A percentile compares a stretch with the other conserved stretches of the same genome.
Evolutionary conservation across 2,797 vertebrate species (phyloP).

Genomic region (Pyrocephalus nanus): DNA sequence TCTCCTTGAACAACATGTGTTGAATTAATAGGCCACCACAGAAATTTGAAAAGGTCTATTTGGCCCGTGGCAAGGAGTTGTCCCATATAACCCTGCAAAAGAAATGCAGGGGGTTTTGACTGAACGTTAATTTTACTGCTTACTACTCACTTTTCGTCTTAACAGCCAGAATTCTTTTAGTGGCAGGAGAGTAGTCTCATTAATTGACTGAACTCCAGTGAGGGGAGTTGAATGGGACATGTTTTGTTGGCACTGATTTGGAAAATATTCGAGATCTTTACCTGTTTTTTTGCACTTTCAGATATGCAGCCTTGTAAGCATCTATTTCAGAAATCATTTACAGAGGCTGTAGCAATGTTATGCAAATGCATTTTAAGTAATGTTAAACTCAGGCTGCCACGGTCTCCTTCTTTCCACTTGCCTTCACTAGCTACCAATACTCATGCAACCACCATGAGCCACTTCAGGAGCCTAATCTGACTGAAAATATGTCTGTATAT

Average conservation of each 20-base stretch:
- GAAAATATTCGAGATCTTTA: background rate
- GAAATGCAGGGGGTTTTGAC: background rate
- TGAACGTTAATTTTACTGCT: background rate
- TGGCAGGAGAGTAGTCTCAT: background rate
- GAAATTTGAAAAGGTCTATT: background rate
- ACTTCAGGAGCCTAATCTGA: background rate
- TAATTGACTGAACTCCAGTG: background rate
- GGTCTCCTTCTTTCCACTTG: background rate
- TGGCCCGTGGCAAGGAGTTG: background rate
- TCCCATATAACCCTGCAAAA: background rate
- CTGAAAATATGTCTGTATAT: background rate
- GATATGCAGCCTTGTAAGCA: background rate
- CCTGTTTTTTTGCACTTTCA: background rate
- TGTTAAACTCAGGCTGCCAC: background rate
- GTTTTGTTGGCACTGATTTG: background rate
- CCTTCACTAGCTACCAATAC: background rate
- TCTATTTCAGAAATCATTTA: background rate
- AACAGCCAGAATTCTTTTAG: background rate
- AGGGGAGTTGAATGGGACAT: background rate
- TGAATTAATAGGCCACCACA: background rate
- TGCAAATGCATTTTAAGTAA: background rate
- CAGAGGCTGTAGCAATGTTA: background rate
- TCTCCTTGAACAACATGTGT: background rate
- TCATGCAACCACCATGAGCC: background rate
- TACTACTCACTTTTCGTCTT: background rate